Conservation (phyloP, 2,113 vertebrate genomes). For the Sorex araneus region DNA sequence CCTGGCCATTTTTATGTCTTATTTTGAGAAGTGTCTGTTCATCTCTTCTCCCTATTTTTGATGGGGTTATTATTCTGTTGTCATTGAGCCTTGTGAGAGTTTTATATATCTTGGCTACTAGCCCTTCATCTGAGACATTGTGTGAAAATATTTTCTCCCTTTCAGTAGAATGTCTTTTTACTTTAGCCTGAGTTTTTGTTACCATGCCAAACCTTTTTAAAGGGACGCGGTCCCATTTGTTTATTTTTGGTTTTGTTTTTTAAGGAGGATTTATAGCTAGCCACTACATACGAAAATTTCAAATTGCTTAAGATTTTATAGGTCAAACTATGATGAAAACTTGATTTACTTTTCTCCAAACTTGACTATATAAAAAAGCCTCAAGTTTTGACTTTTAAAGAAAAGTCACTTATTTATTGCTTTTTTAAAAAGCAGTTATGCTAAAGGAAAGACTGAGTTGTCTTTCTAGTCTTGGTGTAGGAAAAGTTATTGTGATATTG, state of each 20-base stretch:
- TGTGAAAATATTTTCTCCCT: too few species aligned
- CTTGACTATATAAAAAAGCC: background rate
- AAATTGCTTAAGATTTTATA: background rate
- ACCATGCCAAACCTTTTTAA: too few species aligned
- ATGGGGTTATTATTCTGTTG: too few species aligned
- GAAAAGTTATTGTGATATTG: background rate
- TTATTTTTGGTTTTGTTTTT: background rate
- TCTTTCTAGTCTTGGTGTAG: background rate
- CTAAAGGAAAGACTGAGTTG: background rate
- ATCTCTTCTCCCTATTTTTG: too few species aligned
- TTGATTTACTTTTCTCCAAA: background rate
- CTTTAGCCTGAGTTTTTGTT: too few species aligned
- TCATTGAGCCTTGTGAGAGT: too few species aligned
- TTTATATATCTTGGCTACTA: too few species aligned
- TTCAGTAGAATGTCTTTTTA: too few species aligned
- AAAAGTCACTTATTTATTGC: background rate
- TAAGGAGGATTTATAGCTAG: background rate
- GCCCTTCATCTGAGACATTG: too few species aligned
- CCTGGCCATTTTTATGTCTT: too few species aligned
- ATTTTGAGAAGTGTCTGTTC: too few species aligned
- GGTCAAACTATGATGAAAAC: background rate
- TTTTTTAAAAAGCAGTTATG: background rate
- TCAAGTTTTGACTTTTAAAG: background rate
- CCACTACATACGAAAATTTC: background rate
- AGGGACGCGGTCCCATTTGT: too few species aligned